Conservation (phyloP, 2,113 vertebrate genomes). For the Pan troglodytes region NHGRI_mPanTro3-v2.1_pri NC_072403.2:129431001-129431500, state of each 20-base stretch:
- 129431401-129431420: background rate
- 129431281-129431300: background rate
- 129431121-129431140: background rate
- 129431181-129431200: background rate
- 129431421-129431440: background rate
- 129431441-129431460: background rate
- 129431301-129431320: rapidly evolving
- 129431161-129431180: background rate
- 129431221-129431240: background rate
- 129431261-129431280: background rate
- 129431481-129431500: constrained; percentile 16
- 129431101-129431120: rapidly evolving
- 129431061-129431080: too few species aligned
- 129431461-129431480: background rate
- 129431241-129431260: background rate
- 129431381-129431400: background rate
- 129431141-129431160: background rate
- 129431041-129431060: background rate
- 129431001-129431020: background rate
- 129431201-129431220: background rate
- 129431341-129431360: background rate
- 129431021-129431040: too few species aligned
- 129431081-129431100: background rate
- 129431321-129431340: background rate
- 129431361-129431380: background rate